phyloP scores from a whole-genome alignment of 1,140 invertebrate genomes.

The Papilio polytes region DNA sequence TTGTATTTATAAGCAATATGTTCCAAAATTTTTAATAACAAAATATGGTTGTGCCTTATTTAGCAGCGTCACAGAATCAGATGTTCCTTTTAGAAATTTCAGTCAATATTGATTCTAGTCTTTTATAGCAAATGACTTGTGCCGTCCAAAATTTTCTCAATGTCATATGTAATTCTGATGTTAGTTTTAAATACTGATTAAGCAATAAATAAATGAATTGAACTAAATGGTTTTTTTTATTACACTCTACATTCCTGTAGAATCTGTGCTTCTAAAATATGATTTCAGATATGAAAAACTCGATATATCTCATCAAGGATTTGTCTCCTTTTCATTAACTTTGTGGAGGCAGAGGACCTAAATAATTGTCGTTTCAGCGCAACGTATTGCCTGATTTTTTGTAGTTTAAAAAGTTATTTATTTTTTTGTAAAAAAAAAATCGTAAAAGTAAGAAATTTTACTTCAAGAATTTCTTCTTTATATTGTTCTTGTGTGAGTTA shows the following conservation, averaged over 20 bases:
- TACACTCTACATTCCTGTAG: background rate
- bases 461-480: too few relatives aligned
- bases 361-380: too few relatives aligned
- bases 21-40: slow-evolving; percentile 27
- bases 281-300: too few relatives aligned
- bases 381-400: too few relatives aligned
- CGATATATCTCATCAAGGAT: too few relatives aligned
- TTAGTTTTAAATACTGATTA: slow-evolving; percentile 48
- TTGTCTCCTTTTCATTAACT: too few relatives aligned
- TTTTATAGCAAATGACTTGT: slow-evolving; percentile 71
- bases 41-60: slow-evolving; percentile 78
- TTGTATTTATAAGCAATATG: slow-evolving; percentile 34
- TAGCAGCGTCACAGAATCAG: slow-evolving; percentile 57
- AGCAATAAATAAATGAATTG: slow-evolving; percentile 46
- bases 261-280: background rate
- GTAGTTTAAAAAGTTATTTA: too few relatives aligned
- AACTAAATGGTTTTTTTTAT: background rate
- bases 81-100: slow-evolving; percentile 70
- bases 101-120: slow-evolving; percentile 75
- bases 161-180: slow-evolving; percentile 58
- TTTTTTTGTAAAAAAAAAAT: too few relatives aligned
- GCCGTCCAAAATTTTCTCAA: slow-evolving; percentile 80
- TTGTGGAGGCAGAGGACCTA: too few relatives aligned
- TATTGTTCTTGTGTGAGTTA: too few relatives aligned
- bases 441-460: too few relatives aligned